Evolutionary conservation across 1,140 invertebrate species (phyloP), one percentile per base, ranked within the genome.

Genomic region (Elymnias hypermnestra): DNA sequence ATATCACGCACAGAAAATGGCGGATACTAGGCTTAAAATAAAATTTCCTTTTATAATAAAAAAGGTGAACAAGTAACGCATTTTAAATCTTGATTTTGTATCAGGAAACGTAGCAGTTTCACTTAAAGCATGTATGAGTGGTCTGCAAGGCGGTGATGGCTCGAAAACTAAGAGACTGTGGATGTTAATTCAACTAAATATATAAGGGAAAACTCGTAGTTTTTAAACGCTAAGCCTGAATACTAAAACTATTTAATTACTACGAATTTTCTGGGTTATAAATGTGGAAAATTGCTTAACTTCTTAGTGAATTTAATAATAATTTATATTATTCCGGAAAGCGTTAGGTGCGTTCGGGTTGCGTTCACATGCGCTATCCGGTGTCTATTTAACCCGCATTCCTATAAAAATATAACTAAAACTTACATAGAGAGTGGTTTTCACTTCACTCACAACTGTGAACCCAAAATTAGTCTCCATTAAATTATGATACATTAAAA

Each of bases 381-480:
- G 73, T 81, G 75, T 56, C 63, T 77, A 73, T 63, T 66, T 62
- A 71, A 61, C 65, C 75, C 68, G 56, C 82, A 83, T 85, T 83
- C 73, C 69, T 68, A 54, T 69, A 69, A 45, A 67, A 75, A 72
- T 64, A 69, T 60, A 69, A 72, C 64, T 69, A 73, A 33, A 59
- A 83, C 78, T 83, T 83, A 85, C 82, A 72, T 61, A 63, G 52
- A 53, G 61, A 71, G 63, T 73, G 72, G 63, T 41, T 69, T 71
- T 78, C 76, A 79, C 81, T 77, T 83, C 73, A 75, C 67, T 85
- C 75, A 85, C 74, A 78, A 72, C 82, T 85, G 82, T 63, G 76
- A 83, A 84, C 69, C 76, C 77, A 81, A 83, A 83, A 84, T 83
- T 81, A 81, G 71, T 78, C 48, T 57, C 61, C 50, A 77, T 81